Conservation (phyloP, 1,140 invertebrate species). For the Antheraea pernyi region DNA sequence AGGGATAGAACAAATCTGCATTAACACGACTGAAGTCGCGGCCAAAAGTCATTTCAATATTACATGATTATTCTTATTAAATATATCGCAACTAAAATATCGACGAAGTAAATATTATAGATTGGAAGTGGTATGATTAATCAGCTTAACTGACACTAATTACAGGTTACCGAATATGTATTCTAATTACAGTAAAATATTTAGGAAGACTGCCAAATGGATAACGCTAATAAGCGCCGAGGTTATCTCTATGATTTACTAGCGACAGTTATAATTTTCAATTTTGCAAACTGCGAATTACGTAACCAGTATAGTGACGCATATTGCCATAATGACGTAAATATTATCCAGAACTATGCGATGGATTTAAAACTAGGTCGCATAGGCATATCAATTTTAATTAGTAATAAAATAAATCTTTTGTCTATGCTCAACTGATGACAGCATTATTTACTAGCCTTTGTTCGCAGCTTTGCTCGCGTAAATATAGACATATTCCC, state of each 20-base stretch:
- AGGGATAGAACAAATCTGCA: no score
- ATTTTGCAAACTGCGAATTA: not conserved
- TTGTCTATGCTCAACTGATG: not conserved
- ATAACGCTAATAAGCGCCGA: constrained; percentile 19
- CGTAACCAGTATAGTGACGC: not conserved
- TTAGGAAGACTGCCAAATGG: constrained; percentile 18
- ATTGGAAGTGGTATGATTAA: constrained; percentile 4
- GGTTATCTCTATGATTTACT: constrained; percentile 13
- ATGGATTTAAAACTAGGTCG: not conserved
- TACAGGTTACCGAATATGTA: constrained; percentile 16
- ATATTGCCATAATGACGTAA: not conserved
- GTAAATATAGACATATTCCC: no score
- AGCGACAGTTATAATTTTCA: constrained; percentile 12
- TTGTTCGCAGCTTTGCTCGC: no score
- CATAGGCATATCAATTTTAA: not conserved
- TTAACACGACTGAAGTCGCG: no score
- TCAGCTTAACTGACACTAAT: not conserved
- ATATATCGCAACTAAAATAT: no score
- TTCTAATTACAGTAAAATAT: constrained; percentile 28
- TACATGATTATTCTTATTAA: no score
- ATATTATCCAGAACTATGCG: not conserved
- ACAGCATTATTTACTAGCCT: no score
- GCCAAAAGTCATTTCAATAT: no score
- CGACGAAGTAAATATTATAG: no score
- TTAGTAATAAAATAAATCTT: not conserved